Conservation (phyloP, 2,888 invertebrate species). For the Heliconius aoede region DNA sequence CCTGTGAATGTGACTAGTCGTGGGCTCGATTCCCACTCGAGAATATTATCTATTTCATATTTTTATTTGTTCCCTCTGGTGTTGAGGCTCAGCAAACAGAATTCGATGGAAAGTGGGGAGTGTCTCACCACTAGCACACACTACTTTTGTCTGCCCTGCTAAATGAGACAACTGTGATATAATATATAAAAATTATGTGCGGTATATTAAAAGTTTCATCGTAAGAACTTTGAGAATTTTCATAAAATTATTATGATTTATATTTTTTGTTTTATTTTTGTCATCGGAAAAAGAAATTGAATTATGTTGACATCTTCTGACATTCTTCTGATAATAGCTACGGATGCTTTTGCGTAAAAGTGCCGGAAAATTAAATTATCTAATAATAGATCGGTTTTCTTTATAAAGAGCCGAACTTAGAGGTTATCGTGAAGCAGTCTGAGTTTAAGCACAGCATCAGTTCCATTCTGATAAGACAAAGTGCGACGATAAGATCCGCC, state of each 20-base stretch:
- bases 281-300: not conserved
- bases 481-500: not conserved
- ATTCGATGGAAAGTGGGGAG: no score
- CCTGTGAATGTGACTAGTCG: no score
- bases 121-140: no score
- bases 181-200: not conserved
- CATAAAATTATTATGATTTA: not conserved
- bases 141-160: no score
- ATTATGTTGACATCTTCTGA: slow-evolving; percentile 8
- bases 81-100: no score
- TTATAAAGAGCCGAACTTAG: not conserved
- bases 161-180: not conserved
- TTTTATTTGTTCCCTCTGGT: no score
- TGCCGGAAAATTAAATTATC: no score
- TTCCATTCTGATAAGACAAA: no score
- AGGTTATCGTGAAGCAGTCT: not conserved
- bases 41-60: no score
- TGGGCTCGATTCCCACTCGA: no score
- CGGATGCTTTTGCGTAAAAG: not conserved
- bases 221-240: not conserved
- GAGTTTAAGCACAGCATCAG: no score
- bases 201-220: not conserved
- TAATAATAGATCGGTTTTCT: no score
- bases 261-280: not conserved
- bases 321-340: not conserved